phyloP scores from a whole-genome alignment of 1,140 invertebrate species.

The Agraylea sexmaculata region DNA sequence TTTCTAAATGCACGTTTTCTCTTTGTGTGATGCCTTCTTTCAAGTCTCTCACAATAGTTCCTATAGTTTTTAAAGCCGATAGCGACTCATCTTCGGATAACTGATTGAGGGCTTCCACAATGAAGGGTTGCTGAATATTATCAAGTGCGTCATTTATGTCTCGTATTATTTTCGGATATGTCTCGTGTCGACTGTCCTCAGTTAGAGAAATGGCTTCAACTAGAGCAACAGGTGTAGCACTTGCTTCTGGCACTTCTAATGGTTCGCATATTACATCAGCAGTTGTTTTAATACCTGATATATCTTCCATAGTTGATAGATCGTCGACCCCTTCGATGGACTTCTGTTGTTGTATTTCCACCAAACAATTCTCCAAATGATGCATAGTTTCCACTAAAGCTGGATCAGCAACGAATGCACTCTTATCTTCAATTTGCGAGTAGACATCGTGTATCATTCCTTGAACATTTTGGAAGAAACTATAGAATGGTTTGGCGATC shows the following conservation, averaged over 20 bases:
- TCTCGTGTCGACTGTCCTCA: conserved; percentile 19
- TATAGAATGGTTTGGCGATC: conserved; percentile 39
- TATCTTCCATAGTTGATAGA: conserved; percentile 43
- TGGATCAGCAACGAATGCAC: conserved; percentile 23
- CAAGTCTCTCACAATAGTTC: conserved; percentile 27
- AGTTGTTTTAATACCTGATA: conserved; percentile 42
- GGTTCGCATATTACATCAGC: conserved; percentile 28
- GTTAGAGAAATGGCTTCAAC: conserved; percentile 20
- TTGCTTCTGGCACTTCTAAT: conserved; percentile 6
- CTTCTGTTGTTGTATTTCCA: conserved; percentile 38
- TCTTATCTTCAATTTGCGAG: conserved; percentile 30
- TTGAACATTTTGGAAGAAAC: conserved; percentile 36
- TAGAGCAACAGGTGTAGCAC: conserved; percentile 12
- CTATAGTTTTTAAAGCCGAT: conserved; percentile 28
- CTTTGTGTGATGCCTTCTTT: conserved; percentile 31
- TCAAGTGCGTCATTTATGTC: conserved; percentile 28
- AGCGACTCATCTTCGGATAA: conserved; percentile 28
- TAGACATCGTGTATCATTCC: conserved; percentile 36
- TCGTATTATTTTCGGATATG: conserved; percentile 21
- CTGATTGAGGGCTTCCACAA: conserved; percentile 27
- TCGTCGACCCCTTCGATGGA: conserved; percentile 33
- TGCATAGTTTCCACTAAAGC: conserved; percentile 39
- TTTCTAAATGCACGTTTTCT: conserved; percentile 25
- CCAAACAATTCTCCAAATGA: conserved; percentile 41
- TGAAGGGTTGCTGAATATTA: conserved; percentile 27